Percentiles rank a stretch among this genome's conserved stretches.
These are phyloP conservation scores for Brachypteracias leptosomus DNA, from an alignment of 2,113 vertebrate species.

Conservation along the genomic window DNA sequence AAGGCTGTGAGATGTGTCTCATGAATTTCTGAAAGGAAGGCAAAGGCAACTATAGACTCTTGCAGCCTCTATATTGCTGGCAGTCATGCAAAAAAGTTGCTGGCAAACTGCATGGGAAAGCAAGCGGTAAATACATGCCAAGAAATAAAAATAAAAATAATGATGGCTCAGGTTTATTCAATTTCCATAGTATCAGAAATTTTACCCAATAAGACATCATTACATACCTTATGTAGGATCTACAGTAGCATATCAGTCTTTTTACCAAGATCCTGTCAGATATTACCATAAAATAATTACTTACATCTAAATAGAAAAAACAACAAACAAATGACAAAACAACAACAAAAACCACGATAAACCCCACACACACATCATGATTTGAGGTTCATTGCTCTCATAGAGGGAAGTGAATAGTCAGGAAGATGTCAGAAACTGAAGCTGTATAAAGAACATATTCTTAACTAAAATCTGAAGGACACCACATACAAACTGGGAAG, in stretches of 20 bases:
- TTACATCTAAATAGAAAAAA: neutral
- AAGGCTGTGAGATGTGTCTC: neutral
- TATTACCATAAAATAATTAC: neutral
- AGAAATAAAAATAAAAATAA: constrained; percentile 29
- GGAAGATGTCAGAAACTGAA: neutral
- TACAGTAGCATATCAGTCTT: neutral
- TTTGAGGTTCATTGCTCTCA: neutral
- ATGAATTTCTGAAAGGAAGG: constrained; percentile 13
- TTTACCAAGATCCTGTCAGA: neutral
- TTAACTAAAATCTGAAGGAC: neutral
- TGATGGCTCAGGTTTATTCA: neutral
- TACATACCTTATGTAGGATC: neutral
- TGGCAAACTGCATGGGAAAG: constrained; percentile 50
- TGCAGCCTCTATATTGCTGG: neutral
- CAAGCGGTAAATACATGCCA: neutral
- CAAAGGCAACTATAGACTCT: neutral
- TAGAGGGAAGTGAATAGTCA: neutral
- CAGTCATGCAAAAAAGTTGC: neutral
- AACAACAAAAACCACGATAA: neutral
- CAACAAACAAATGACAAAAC: too few relatives aligned
- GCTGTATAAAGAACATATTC: neutral
- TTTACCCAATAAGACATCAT: neutral
- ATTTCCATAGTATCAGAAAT: neutral
- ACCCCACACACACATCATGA: fast-evolving
- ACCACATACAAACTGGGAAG: neutral